phyloP scores from a whole-genome alignment of 2,888 invertebrate genomes.

The Prenolepis imparis region DNA sequence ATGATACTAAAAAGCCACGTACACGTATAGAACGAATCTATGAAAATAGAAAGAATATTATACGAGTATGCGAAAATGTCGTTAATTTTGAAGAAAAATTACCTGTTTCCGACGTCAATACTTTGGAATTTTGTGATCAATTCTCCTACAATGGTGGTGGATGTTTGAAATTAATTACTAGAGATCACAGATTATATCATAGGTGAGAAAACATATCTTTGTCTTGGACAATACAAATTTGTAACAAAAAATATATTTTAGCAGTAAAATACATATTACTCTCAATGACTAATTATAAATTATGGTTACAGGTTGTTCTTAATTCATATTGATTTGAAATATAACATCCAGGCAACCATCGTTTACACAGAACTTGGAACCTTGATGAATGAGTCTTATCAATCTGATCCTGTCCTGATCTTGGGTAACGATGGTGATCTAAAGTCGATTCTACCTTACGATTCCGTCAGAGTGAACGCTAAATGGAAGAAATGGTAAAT shows the following conservation, averaged over 20 bases:
- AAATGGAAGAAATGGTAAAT: conserved; percentile 82
- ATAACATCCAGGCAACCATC: conserved; percentile 79
- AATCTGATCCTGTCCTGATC: conserved; percentile 65
- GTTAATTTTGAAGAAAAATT: conserved; percentile 60
- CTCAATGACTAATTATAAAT: neutral
- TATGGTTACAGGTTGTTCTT: conserved; percentile 79
- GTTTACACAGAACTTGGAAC: conserved; percentile 70
- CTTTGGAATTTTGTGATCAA: conserved; percentile 76
- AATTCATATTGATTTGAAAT: conserved; percentile 77
- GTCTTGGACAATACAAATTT: neutral
- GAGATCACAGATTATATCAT: conserved; percentile 76
- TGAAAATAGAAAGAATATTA: conserved; percentile 78
- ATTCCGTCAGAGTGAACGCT: conserved; percentile 71
- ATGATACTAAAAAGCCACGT: conserved; percentile 40
- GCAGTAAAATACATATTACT: neutral
- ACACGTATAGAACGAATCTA: conserved; percentile 72
- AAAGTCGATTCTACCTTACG: conserved; percentile 73
- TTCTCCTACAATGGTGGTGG: conserved; percentile 83
- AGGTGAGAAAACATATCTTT: conserved; percentile 73
- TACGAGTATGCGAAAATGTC: conserved; percentile 58
- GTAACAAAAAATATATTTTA: neutral
- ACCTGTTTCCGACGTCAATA: conserved; percentile 69
- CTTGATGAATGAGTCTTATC: neutral
- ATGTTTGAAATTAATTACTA: conserved; percentile 80
- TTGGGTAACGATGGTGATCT: conserved; percentile 77